Evolutionary conservation across 2,113 vertebrate genomes (phyloP), one percentile per base, ranked within the genome.

Genomic region (Brachyhypopomus gauderio): DNA sequence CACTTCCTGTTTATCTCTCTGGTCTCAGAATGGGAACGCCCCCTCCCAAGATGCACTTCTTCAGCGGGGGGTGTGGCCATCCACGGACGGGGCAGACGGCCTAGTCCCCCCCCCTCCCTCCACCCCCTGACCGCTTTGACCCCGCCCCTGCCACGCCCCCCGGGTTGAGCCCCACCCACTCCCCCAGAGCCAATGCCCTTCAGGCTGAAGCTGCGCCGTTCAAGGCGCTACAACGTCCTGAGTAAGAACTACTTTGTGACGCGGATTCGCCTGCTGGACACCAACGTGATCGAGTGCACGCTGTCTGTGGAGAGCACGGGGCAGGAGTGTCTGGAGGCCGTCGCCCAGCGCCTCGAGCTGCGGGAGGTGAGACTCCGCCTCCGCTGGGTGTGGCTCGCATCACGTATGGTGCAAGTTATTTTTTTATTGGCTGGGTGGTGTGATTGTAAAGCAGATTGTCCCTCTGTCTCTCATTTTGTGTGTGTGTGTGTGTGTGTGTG

Each of bases 161-260:
- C 22, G 5, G 67, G 55, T 30, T 77, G 73, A 82, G 45, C 45
- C 45, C 41, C 5, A 45, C 45, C 45, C 70, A 69, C 17, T 58
- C 70, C 25, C 25, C 34, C 62, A 55, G 89, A 52, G 45, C 45
- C 90, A 95, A 99, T 99, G 97, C 98, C 98, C 85, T 99, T 99
- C 82, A 93, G 96, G 82, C 92, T 99, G 87, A 98, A 96, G 84
- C 92, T 98, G 77, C 92, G 95, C 79, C 95, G 97, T 82, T 97
- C 96, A 2, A 90, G 97, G 86, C 96, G 97, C 90, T 99, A 99
- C 92, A 98, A 97, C 0, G 98, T 99, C 87, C 86, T 98, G 85
- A 99, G 96, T 94, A 99, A 99, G 93, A 99, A 98, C 91, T 98
- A 96, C 90, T 99, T 99, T 45, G 96, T 99, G 89, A 98, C 96